Base-by-base conservation (phyloP, 2,797 vertebrate genomes). In the Gallinago solitaria region DNA sequence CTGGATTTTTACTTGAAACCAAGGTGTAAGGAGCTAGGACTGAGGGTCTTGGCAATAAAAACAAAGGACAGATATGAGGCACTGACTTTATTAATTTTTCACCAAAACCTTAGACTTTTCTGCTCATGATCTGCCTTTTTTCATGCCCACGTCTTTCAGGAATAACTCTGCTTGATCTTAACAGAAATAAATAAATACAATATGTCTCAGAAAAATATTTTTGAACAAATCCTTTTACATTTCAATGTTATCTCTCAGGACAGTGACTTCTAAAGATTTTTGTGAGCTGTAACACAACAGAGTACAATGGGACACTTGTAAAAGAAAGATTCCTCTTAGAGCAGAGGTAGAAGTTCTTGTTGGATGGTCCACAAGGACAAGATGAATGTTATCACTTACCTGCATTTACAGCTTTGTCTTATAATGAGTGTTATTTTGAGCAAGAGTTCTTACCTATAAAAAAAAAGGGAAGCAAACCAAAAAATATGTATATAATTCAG, bases 401-500 rank as follows among this genome's bases (percentile, higher is more conserved):
- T 13, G 4, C 15, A 41, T 81, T 78, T 81, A 39, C 17, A 67
- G 2, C 27, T 87, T 79, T 64, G 16, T 23, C 10, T 53, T 91
- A n/a, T 10, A 70, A 60, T 33, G 14, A 18, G 4, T 64, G 67
- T 35, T 76, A 23, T 80, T 92, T 89, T 13, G 8, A 68, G 23
- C 74, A 30, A 27, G 18, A n/a, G 25, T 5, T 28, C 32, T 59
- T 71, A 43, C 16, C 23, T 53, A 4, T 20, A 56, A 39, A 61
- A 57, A 56, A 69, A 56, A 50, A 71, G 2, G 2, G 0, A 59
- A 68, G 20, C 4, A 30, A 73, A 88, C 5, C 13, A 16, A 69
- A 78, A 39, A 11, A 0, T 14, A 3, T 6, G 0, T 9, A 37
- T 15, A 11, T 3, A 23, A 23, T 11, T 5, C n/a, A 19, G 14